Evolutionary conservation across 2,797 vertebrate species (phyloP).

Genomic region (Rhinichthys osculus): DNA sequence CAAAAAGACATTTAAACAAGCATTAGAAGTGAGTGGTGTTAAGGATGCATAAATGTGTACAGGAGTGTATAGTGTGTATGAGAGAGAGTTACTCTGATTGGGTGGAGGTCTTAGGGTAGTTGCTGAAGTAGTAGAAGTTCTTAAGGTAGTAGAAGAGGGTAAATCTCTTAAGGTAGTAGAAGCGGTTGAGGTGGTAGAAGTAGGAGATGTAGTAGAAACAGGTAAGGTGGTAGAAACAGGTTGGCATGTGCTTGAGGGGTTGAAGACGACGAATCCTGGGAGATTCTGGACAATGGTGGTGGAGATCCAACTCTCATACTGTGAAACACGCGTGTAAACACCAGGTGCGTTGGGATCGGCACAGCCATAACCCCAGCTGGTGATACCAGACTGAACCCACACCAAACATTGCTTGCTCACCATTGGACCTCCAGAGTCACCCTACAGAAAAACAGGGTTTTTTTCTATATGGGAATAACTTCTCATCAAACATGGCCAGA

Average conservation of each 20-base stretch:
- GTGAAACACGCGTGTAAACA: constrained; percentile 70
- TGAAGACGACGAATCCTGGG: constrained; percentile 49
- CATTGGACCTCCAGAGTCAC: constrained; percentile 63
- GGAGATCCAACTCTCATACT: constrained; percentile 70
- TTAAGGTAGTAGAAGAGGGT: neutral
- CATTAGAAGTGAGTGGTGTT: constrained; percentile 65
- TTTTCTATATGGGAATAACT: neutral
- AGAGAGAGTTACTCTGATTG: constrained; percentile 24
- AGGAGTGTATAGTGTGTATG: neutral
- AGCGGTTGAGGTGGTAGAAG: neutral
- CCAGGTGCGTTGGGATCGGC: constrained; percentile 68
- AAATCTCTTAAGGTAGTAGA: neutral
- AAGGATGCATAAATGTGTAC: neutral
- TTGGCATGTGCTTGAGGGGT: neutral
- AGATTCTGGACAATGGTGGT: neutral
- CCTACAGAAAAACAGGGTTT: constrained; percentile 34
- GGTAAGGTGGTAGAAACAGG: neutral
- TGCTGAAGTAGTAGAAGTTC: neutral
- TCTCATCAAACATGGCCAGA: neutral
- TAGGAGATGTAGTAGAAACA: neutral
- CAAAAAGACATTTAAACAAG: constrained; percentile 70
- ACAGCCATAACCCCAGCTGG: constrained; percentile 75
- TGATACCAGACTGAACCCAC: constrained; percentile 74
- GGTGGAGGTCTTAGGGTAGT: neutral
- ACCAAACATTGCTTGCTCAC: constrained; percentile 64